A percentile compares a stretch with the other conserved stretches of the same genome.
Conservation (phyloP, 2,797 vertebrate species). For the Glyptemys insculpta region DNA sequence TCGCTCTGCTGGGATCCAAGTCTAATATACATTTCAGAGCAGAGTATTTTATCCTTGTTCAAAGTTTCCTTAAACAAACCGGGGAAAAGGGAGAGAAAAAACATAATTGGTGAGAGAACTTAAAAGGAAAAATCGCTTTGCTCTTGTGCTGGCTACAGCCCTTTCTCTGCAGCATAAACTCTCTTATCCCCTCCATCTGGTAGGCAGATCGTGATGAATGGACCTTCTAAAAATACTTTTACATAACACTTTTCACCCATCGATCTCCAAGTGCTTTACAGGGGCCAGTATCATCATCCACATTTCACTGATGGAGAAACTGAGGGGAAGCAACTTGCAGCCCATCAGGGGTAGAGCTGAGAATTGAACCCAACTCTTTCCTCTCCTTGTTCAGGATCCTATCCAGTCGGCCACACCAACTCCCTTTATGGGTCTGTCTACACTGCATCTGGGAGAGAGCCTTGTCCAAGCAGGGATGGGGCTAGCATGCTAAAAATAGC, state of each 20-base stretch:
- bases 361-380: not conserved
- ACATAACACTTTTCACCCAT: not conserved
- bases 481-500: not conserved
- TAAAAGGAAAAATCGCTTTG: not conserved
- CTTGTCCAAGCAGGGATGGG: not conserved
- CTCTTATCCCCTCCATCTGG: not conserved
- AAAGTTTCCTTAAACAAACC: constrained; percentile 4
- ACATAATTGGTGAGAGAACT: fast-evolving
- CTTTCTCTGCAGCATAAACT: not conserved
- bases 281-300: not conserved
- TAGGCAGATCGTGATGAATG: not conserved
- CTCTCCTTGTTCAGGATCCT: not conserved
- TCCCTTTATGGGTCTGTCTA: not conserved
- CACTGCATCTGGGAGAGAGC: not conserved
- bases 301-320: not conserved
- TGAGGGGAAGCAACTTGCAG: not conserved
- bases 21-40: not conserved
- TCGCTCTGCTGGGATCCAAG: not conserved
- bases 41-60: not conserved
- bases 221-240: not conserved
- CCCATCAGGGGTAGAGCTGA: not conserved
- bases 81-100: not conserved
- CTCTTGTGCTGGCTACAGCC: not conserved
- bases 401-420: not conserved
- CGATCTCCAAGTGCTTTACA: not conserved